These are phyloP conservation scores for Formica aserva DNA, from an alignment of 2,888 invertebrate species.

Conservation along the genomic window DNA sequence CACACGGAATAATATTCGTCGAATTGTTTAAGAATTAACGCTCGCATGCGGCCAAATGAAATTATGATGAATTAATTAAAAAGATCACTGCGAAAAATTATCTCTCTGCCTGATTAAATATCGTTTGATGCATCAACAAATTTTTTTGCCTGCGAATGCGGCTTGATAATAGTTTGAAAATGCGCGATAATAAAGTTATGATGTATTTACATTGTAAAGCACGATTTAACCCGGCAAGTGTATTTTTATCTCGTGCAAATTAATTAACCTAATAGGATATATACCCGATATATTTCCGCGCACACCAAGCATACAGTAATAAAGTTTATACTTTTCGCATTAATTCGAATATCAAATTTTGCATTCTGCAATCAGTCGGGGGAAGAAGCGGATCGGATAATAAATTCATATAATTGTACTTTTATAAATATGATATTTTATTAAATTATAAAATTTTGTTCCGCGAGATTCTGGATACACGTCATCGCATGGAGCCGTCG, in stretches of 20 bases:
- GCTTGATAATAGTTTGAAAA: constrained; percentile 1
- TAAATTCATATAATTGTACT: constrained; percentile 4
- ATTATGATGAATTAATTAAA: not conserved
- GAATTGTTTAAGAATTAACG: not conserved
- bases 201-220: constrained; percentile 10
- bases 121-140: not conserved
- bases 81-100: constrained; percentile 1
- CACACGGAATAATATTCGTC: not conserved
- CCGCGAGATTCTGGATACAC: not conserved
- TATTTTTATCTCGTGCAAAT: constrained; percentile 18
- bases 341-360: constrained; percentile 3
- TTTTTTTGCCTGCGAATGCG: constrained; percentile 2
- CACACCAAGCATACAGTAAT: not conserved
- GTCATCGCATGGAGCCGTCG: not conserved
- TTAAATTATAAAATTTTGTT: not conserved
- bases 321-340: constrained; percentile 1
- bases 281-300: not conserved
- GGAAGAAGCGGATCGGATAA: not conserved
- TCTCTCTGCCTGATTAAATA: not conserved
- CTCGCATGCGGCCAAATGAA: not conserved
- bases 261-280: constrained; percentile 11
- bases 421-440: not conserved
- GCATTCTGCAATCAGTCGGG: not conserved
- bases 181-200: not conserved
- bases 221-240: not conserved